phyloP scores from a whole-genome alignment of 1,140 invertebrate species.

The Drosophila ogumai region DNA sequence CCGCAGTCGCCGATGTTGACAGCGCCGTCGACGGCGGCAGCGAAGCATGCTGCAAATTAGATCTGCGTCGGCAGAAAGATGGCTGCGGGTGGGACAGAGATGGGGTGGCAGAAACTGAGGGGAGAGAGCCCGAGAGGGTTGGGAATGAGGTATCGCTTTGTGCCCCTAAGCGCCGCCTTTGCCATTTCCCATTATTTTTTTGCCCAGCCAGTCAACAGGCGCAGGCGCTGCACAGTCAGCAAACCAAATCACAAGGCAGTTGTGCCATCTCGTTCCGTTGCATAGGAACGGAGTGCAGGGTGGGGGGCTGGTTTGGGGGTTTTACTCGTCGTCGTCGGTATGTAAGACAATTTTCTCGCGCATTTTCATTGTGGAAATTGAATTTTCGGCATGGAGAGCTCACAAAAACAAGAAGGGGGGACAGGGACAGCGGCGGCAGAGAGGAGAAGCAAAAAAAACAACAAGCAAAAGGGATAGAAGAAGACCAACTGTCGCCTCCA shows the following conservation, averaged over 20 bases:
- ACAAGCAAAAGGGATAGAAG: constrained; percentile 17
- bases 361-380: constrained; percentile 83
- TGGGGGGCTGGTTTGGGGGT: not conserved
- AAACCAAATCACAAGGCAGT: constrained; percentile 57
- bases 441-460: constrained; percentile 14
- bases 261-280: not conserved
- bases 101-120: constrained; percentile 15
- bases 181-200: constrained; percentile 75
- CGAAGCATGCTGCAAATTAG: constrained; percentile 45
- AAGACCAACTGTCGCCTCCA: constrained; percentile 19
- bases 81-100: constrained; percentile 55
- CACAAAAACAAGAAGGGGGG: constrained; percentile 40
- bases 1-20: constrained; percentile 62
- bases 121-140: constrained; percentile 1
- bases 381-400: constrained; percentile 78
- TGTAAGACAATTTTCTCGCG: constrained; percentile 82
- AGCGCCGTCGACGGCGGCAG: constrained; percentile 15
- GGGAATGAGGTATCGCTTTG: constrained; percentile 9
- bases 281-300: too few relatives aligned
- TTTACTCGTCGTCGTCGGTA: constrained; percentile 19
- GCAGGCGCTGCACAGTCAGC: constrained; percentile 67
- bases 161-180: constrained; percentile 76
- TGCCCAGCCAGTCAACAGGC: constrained; percentile 25
- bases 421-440: constrained; percentile 1
- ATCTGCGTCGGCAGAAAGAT: constrained; percentile 54